A percentile compares a stretch with the other conserved stretches of the same genome.
Conservation (phyloP, 2,888 invertebrate species). For the Lithophane socia region DNA sequence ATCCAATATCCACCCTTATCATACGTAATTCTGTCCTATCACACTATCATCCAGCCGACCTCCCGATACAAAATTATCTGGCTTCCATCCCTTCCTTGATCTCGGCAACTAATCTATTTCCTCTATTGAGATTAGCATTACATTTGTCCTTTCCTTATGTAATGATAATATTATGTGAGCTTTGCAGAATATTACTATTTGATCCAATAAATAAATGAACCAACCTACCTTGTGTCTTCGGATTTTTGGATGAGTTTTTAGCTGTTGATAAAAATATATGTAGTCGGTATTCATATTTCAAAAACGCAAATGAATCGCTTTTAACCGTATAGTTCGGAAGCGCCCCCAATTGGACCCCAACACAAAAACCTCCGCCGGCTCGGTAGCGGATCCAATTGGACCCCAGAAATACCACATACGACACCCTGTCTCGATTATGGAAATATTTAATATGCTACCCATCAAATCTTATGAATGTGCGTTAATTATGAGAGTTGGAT, state of each 20-base stretch:
- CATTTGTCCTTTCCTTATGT: slow-evolving; percentile 50
- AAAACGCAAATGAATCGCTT: background rate
- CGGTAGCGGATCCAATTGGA: no score
- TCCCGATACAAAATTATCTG: slow-evolving; percentile 50
- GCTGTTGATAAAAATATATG: background rate
- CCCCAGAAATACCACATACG: no score
- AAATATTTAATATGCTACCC: no score
- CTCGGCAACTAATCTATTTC: slow-evolving; percentile 53
- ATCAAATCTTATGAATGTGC: no score
- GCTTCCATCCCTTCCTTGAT: slow-evolving; percentile 52
- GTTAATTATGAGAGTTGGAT: no score
- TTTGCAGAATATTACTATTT: slow-evolving; percentile 28
- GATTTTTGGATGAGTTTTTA: background rate
- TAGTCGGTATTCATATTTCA: background rate
- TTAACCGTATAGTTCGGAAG: no score
- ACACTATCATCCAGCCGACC: slow-evolving; percentile 19
- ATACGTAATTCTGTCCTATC: slow-evolving; percentile 35
- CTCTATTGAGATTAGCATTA: slow-evolving; percentile 48
- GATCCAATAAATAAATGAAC: background rate
- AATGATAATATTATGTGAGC: slow-evolving; percentile 34
- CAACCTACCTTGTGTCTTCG: background rate
- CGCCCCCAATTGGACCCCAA: no score
- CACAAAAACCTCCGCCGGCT: no score
- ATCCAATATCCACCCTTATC: slow-evolving; percentile 7
- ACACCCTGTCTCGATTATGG: no score